Evolutionary conservation across 2,888 invertebrate genomes (phyloP).

Genomic region (Cheilosia pagana): DNA sequence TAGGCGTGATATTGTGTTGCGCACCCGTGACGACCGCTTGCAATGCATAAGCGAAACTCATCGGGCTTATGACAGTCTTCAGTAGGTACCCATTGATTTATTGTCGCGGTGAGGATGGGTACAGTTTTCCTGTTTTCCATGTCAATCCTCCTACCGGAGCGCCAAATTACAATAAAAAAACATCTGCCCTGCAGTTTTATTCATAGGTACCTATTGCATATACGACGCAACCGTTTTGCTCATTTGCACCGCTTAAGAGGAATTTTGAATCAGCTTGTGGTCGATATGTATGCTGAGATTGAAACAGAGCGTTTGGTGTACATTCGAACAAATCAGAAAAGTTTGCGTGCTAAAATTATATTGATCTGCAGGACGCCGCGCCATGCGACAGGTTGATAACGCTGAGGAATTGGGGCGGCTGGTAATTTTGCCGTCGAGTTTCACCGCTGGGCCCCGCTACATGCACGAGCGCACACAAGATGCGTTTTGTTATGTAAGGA

Average conservation of each 20-base stretch:
- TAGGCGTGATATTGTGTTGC: conserved; percentile 1
- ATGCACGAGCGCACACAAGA: conserved; percentile 38
- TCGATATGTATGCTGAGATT: conserved; percentile 2
- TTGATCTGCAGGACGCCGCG: conserved; percentile 11
- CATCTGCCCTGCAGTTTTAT: not conserved
- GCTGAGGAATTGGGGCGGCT: conserved; percentile 17
- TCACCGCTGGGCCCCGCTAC: conserved; percentile 21
- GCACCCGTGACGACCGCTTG: not conserved
- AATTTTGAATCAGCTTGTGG: not conserved
- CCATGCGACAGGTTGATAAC: conserved; percentile 7
- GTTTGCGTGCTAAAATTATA: not conserved
- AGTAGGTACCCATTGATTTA: conserved; percentile 11
- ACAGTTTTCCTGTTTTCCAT: not conserved
- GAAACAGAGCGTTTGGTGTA: not conserved
- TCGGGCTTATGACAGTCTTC: conserved; percentile 2
- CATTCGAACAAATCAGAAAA: conserved; percentile 2
- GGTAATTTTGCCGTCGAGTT: conserved; percentile 24
- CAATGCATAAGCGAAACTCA: conserved; percentile 8
- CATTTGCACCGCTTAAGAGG: not conserved
- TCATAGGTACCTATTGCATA: not conserved
- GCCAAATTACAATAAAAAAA: not conserved
- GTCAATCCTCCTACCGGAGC: not conserved
- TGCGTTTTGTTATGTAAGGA: conserved; percentile 20
- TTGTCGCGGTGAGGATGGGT: conserved; percentile 9
- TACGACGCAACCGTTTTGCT: not conserved